A percentile compares a stretch with the other conserved stretches of the same genome.
These are phyloP conservation scores for Caenorhabditis tropicalis DNA, from an alignment of 1,140 invertebrate species.

Conservation along the genomic window DNA sequence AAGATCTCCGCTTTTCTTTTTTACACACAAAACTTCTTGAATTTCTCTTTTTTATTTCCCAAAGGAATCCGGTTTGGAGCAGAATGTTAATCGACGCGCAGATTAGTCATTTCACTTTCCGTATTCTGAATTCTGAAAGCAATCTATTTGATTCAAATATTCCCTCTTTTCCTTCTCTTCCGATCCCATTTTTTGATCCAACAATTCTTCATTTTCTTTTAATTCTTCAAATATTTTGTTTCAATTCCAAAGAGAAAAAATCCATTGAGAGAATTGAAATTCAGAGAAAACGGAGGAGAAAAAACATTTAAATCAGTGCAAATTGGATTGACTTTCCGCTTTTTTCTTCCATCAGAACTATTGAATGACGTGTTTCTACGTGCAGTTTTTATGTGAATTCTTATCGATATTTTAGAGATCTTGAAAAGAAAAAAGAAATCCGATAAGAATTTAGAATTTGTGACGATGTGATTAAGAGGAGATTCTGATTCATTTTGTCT, in stretches of 20 bases:
- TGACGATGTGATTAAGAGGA: background rate
- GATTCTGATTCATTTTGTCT: background rate
- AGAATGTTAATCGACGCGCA: background rate
- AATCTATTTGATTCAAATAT: background rate
- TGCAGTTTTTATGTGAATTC: background rate
- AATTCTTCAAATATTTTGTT: background rate
- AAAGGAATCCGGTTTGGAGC: background rate
- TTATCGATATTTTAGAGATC: background rate
- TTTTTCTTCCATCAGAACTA: background rate
- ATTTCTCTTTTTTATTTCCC: background rate
- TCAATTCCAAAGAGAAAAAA: background rate
- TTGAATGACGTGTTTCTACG: slow-evolving; percentile 1
- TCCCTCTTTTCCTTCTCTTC: background rate
- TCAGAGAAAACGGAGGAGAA: background rate
- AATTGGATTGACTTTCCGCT: slow-evolving; percentile 34
- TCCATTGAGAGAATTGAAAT: background rate
- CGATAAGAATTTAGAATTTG: background rate
- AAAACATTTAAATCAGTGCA: slow-evolving; percentile 40
- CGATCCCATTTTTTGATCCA: background rate
- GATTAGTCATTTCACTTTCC: slow-evolving; percentile 5
- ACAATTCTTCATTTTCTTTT: background rate
- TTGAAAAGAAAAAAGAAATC: background rate
- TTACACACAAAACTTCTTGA: background rate
- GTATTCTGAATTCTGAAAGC: background rate
- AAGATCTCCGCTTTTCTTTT: background rate